Percentiles rank a stretch among this genome's conserved stretches.
Evolutionary conservation across 1,140 invertebrate genomes (phyloP).

Genomic region (Papilio machaon): DNA sequence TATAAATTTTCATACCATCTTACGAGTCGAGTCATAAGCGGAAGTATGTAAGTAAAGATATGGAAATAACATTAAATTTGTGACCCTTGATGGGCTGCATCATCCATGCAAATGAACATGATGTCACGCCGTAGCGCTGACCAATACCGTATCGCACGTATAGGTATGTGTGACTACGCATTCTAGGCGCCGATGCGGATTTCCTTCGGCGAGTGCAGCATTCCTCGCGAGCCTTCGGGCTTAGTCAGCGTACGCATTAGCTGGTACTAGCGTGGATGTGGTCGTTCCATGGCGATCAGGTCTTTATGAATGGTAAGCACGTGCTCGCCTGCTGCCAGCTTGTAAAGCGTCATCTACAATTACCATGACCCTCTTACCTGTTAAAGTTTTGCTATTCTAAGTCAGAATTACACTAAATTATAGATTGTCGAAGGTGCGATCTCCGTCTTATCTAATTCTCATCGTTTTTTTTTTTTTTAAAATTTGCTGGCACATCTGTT

Average conservation of each 20-base stretch:
- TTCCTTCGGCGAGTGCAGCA: slow-evolving; percentile 73
- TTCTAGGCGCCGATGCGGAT: slow-evolving; percentile 72
- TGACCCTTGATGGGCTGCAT: slow-evolving; percentile 53
- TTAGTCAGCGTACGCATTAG: slow-evolving; percentile 63
- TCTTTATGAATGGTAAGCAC: slow-evolving; percentile 65
- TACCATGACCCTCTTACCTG: neutral
- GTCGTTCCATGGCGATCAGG: slow-evolving; percentile 52
- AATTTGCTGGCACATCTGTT: no score
- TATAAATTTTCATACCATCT: neutral
- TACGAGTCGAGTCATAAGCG: neutral
- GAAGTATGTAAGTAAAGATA: slow-evolving; percentile 31
- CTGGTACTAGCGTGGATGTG: slow-evolving; percentile 48
- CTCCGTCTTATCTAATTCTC: neutral
- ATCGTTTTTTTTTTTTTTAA: neutral
- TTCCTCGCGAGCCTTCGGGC: slow-evolving; percentile 62
- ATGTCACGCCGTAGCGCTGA: slow-evolving; percentile 66
- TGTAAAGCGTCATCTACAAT: neutral
- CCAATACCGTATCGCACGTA: slow-evolving; percentile 51
- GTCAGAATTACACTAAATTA: neutral
- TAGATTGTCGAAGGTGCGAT: neutral
- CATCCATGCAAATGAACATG: slow-evolving; percentile 66
- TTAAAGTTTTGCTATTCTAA: neutral
- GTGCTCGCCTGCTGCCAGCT: slow-evolving; percentile 42
- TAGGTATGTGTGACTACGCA: slow-evolving; percentile 54
- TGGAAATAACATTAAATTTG: slow-evolving; percentile 45